These are phyloP conservation scores for Chydorus sphaericus DNA, from an alignment of 2,888 invertebrate species.

Conservation along the genomic window DNA sequence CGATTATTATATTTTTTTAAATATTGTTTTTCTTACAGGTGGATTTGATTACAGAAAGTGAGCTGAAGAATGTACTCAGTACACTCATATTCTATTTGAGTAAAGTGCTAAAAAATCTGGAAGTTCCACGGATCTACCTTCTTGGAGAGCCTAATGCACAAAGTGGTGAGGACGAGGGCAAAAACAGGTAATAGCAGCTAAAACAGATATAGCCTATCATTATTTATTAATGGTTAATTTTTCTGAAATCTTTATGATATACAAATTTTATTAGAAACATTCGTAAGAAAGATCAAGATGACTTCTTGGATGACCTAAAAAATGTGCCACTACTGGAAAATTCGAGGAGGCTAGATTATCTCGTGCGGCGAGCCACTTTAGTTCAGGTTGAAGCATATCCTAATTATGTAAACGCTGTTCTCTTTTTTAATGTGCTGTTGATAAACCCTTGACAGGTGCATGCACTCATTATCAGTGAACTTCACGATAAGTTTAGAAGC, in stretches of 20 bases:
- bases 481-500: too few relatives aligned
- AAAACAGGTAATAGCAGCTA: too few relatives aligned
- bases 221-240: too few relatives aligned
- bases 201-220: too few relatives aligned
- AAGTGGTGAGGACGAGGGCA: too few relatives aligned
- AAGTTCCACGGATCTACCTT: conserved; percentile 24
- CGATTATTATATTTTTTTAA: not conserved
- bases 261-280: too few relatives aligned
- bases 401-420: not conserved
- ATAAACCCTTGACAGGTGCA: conserved; percentile 29
- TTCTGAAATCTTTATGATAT: too few relatives aligned
- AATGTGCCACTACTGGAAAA: conserved; percentile 19
- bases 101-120: conserved; percentile 22
- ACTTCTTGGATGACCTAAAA: conserved; percentile 20
- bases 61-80: conserved; percentile 29
- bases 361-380: conserved; percentile 55
- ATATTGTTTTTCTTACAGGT: conserved; percentile 18
- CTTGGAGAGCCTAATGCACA: conserved; percentile 25
- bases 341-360: conserved; percentile 21
- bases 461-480: conserved; percentile 35
- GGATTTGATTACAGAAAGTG: conserved; percentile 23
- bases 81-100: conserved; percentile 25
- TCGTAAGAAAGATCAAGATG: conserved; percentile 19
- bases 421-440: not conserved
- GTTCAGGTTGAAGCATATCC: conserved; percentile 51